These are phyloP conservation scores for Sycophaga agraensis DNA, from an alignment of 1,140 invertebrate species.

Conservation along the genomic window DNA sequence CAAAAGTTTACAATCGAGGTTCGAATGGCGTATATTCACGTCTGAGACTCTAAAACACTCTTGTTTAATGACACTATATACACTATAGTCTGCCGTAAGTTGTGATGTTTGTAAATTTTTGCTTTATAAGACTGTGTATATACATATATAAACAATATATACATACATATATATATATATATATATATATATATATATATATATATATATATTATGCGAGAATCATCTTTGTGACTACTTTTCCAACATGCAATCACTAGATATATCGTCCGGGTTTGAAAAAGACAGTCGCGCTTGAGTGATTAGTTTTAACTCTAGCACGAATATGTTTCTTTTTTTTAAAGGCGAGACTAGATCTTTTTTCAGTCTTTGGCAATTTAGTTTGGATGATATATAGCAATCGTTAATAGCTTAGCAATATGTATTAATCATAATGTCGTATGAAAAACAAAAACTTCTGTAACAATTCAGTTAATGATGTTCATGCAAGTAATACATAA, in stretches of 20 bases:
- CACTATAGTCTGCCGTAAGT: slow-evolving; percentile 49
- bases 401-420: slow-evolving; percentile 13
- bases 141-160: slow-evolving; percentile 42
- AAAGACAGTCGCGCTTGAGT: too few species aligned
- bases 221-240: too few species aligned
- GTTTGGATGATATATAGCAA: too few species aligned
- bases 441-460: not conserved
- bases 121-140: slow-evolving; percentile 58
- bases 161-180: slow-evolving; percentile 13
- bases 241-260: too few species aligned
- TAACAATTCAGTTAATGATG: not conserved
- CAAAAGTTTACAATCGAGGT: not conserved
- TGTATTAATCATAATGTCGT: not conserved
- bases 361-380: too few species aligned
- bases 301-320: too few species aligned
- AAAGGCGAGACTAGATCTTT: too few species aligned
- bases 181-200: too few species aligned
- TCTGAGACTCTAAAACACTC: slow-evolving; percentile 29
- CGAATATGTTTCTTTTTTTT: too few species aligned
- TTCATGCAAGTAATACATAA: not conserved
- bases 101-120: slow-evolving; percentile 58
- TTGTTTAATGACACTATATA: slow-evolving; percentile 38
- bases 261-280: too few species aligned
- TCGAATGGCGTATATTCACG: slow-evolving; percentile 19
- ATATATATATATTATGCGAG: too few species aligned